Base-by-base conservation (phyloP, 2,113 vertebrate species). In the Girardinichthys multiradiatus region DNA sequence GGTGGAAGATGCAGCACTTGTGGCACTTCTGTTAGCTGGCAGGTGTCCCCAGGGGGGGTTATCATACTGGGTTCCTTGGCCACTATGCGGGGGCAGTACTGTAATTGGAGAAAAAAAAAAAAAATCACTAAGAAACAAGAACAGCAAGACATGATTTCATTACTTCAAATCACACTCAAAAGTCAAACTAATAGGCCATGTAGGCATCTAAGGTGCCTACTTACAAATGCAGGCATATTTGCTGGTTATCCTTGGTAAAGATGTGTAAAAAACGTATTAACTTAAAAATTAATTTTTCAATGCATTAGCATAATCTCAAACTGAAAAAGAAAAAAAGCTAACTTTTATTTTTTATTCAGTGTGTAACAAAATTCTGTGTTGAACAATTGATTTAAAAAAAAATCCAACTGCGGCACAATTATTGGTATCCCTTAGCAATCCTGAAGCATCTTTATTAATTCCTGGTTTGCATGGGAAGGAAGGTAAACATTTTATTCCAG, bases 51-150 rank as follows among this genome's bases (percentile, higher is more conserved):
- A 97, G 92, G 94, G 95, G 94, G 96, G 91, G 94, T 95, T 97
- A 89, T 99, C 97, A 99, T 99, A 97, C 93, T 97, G 97, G 85
- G 95, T 94, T 94, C 94, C 95, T 93, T 94, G 94, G 94, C 95
- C 94, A 91, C 96, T 95, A 93, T 96, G 96, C 81, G 74, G 88
- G 76, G 92, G 90, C 89, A 93, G 94, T 94, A 97, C 97, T 99
- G 94, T 28, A 67, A 37, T 81, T 26, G 2, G 61, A 83, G 79
- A 30, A 79, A 77, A 79, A 0, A 69, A 78, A 60, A 1, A 58
- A 27, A 42, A 60, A 26, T 39, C 35, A 76, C 48, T 65, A 24
- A 76, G 61, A 2, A 51, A 73, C 72, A 28, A 83, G 2, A 79
- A 6, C 68, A 63, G 2, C 75, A 57, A 70, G n/a, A 10, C 71